phyloP scores from a whole-genome alignment of 1,140 invertebrate genomes.

The Propsilocerus akamusi region DNA sequence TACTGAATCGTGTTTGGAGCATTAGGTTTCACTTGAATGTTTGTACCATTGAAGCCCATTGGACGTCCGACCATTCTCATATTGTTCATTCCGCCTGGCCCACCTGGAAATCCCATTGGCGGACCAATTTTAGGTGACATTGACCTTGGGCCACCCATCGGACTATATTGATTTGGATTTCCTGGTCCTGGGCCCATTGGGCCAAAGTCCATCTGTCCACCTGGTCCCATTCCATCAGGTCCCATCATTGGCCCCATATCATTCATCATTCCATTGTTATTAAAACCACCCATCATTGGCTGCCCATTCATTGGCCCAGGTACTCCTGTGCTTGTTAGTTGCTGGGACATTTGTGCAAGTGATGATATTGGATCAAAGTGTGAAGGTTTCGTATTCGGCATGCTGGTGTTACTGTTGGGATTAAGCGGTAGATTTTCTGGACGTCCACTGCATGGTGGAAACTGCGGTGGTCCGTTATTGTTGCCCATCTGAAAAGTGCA shows the following conservation, averaged over 20 bases:
- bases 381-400: constrained; percentile 31
- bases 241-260: background rate
- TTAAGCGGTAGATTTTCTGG: constrained; percentile 68
- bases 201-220: constrained; percentile 9
- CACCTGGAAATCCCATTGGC: constrained; percentile 24
- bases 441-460: constrained; percentile 23
- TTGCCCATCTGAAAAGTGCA: too few relatives aligned
- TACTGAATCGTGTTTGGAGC: constrained; percentile 97
- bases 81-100: constrained; percentile 19
- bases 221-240: constrained; percentile 5
- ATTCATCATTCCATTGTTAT: constrained; percentile 19
- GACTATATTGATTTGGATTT: constrained; percentile 22
- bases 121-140: constrained; percentile 26
- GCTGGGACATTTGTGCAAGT: constrained; percentile 84
- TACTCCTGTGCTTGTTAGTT: constrained; percentile 53
- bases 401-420: constrained; percentile 45
- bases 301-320: constrained; percentile 30
- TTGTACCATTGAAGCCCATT: constrained; percentile 54
- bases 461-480: constrained; percentile 7
- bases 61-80: constrained; percentile 28
- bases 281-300: constrained; percentile 1
- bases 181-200: constrained; percentile 16
- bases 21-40: constrained; percentile 85
- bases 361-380: constrained; percentile 86
- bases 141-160: constrained; percentile 23